Conservation (phyloP, 2,113 vertebrate species). For the Indicator indicator region DNA sequence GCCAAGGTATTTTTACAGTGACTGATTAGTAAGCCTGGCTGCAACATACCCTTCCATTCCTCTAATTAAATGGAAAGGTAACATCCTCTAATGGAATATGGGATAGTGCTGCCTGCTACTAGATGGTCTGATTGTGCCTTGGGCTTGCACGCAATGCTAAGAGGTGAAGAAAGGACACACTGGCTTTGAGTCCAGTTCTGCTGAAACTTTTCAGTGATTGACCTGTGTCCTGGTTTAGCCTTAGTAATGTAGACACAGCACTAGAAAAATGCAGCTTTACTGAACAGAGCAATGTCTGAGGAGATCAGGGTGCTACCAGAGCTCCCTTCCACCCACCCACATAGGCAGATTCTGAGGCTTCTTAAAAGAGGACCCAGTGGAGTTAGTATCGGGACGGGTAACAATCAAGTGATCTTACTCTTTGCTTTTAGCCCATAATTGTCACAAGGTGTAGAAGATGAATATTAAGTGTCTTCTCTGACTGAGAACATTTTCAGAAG, state of each 20-base stretch:
- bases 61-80: constrained; percentile 29
- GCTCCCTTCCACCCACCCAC: neutral
- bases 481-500: neutral
- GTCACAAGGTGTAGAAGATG: neutral
- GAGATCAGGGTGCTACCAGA: neutral
- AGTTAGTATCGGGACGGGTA: neutral
- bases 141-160: neutral
- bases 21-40: neutral
- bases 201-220: neutral
- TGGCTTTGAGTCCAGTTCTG: neutral
- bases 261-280: neutral
- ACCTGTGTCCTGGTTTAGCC: neutral
- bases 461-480: neutral
- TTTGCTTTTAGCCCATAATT: neutral
- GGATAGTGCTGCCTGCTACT: neutral
- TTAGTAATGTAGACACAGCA: neutral
- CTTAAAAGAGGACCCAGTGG: neutral
- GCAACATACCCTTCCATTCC: neutral
- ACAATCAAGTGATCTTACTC: neutral
- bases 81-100: neutral
- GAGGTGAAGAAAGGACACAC: neutral
- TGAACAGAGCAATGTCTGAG: neutral
- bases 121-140: neutral
- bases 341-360: neutral
- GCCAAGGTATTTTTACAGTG: constrained; percentile 11